These are phyloP conservation scores for Bhutanitis thaidina DNA, from an alignment of 2,888 invertebrate genomes.

Conservation along the genomic window DNA sequence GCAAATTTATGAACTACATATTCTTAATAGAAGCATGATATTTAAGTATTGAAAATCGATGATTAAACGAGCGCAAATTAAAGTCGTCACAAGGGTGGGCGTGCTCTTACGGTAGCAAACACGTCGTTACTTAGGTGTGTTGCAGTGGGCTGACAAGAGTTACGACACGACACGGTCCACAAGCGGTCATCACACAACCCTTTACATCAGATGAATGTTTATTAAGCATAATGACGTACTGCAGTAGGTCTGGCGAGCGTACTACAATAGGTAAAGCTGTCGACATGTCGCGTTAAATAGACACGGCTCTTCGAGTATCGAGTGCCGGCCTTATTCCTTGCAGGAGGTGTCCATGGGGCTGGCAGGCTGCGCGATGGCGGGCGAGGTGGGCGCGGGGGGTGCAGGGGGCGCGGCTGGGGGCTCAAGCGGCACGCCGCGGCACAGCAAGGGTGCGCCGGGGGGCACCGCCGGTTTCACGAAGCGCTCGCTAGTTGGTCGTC, in stretches of 20 bases:
- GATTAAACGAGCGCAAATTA: too few species aligned
- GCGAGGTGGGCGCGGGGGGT: slow-evolving; percentile 27
- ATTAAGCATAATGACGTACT: background rate
- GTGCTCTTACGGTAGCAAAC: too few species aligned
- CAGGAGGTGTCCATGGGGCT: slow-evolving; percentile 88
- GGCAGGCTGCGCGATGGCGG: slow-evolving; percentile 76
- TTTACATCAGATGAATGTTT: background rate
- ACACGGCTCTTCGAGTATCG: too few species aligned
- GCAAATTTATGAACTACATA: too few species aligned
- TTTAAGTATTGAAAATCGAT: too few species aligned
- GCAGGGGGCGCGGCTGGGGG: slow-evolving; percentile 31
- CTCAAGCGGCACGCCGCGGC: slow-evolving; percentile 26
- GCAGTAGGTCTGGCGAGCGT: too few species aligned
- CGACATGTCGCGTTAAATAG: too few species aligned
- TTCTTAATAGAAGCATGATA: too few species aligned
- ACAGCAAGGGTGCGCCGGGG: slow-evolving; percentile 46
- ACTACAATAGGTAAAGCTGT: too few species aligned
- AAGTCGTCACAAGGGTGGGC: too few species aligned
- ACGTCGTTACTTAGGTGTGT: too few species aligned
- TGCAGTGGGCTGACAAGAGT: too few species aligned
- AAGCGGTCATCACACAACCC: background rate
- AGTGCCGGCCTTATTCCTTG: slow-evolving; percentile 68
- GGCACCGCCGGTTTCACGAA: slow-evolving; percentile 93
- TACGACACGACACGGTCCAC: background rate
- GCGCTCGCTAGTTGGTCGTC: slow-evolving; percentile 85